Conservation (phyloP, 2,113 vertebrate genomes). For the Forbesichthys papilliferus region DNA sequence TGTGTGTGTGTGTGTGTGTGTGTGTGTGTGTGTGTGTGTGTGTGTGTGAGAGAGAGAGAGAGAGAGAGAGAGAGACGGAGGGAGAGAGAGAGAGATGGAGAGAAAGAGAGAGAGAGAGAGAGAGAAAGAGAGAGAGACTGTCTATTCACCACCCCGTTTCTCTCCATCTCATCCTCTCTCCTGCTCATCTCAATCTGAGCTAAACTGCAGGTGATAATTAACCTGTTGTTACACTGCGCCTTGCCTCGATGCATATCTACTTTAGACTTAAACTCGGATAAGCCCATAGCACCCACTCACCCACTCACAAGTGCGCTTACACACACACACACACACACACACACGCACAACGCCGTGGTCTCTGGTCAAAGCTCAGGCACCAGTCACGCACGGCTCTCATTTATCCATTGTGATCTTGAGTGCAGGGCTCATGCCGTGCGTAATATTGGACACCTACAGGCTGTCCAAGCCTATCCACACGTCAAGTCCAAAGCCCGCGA, state of each 20-base stretch:
- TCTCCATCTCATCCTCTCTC: neutral
- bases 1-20: constrained; percentile 9
- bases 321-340: neutral
- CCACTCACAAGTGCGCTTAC: neutral
- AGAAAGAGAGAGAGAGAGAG: neutral
- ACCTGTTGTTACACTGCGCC: constrained; percentile 42
- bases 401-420: too few species aligned
- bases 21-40: too few species aligned
- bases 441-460: too few species aligned
- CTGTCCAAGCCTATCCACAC: too few species aligned
- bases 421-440: too few species aligned
- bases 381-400: too few species aligned
- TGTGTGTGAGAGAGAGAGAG: neutral
- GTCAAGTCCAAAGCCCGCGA: too few species aligned
- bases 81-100: too few species aligned
- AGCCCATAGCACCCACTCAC: too few species aligned
- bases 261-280: neutral
- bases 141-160: neutral
- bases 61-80: neutral
- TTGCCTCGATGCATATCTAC: neutral
- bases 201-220: constrained; percentile 57
- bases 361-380: too few species aligned
- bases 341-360: neutral
- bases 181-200: neutral
- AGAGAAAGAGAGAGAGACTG: neutral